Evolutionary conservation across 1,140 invertebrate genomes (phyloP).

Genomic region (Teleopsis dalmanni): DNA sequence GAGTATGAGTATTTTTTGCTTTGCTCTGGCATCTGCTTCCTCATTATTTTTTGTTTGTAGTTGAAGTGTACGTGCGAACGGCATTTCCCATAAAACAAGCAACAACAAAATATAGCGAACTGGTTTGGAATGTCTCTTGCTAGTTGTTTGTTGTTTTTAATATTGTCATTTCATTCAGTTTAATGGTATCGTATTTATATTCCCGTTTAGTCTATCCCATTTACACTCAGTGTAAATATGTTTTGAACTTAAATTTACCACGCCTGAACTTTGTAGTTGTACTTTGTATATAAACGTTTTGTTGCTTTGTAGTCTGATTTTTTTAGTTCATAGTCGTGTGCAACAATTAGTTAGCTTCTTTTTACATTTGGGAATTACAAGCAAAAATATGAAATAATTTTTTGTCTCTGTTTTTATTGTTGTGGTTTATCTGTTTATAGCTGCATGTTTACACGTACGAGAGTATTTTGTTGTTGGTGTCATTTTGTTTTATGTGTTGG

Average conservation of each 20-base stretch:
- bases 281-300: slow-evolving; percentile 4
- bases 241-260: slow-evolving; percentile 1
- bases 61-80: slow-evolving; percentile 9
- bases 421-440: slow-evolving; percentile 9
- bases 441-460: too few species aligned
- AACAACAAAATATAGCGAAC: slow-evolving; percentile 14
- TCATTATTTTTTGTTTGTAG: slow-evolving; percentile 1
- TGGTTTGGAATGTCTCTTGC: too few species aligned
- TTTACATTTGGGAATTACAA: slow-evolving; percentile 37
- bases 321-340: slow-evolving; percentile 22
- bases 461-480: slow-evolving; percentile 16
- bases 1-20: neutral
- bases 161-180: too few species aligned
- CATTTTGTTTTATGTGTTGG: slow-evolving; percentile 38
- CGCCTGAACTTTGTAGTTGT: slow-evolving; percentile 3
- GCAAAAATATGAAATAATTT: too few species aligned
- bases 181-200: too few species aligned
- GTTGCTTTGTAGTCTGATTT: slow-evolving; percentile 12
- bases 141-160: too few species aligned
- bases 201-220: neutral
- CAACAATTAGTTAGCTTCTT: slow-evolving; percentile 42
- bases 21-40: slow-evolving; percentile 4
- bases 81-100: neutral
- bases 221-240: neutral
- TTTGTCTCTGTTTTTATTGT: slow-evolving; percentile 8